Evolutionary conservation across 2,888 invertebrate genomes (phyloP).

Genomic region (Clunio marinus): DNA sequence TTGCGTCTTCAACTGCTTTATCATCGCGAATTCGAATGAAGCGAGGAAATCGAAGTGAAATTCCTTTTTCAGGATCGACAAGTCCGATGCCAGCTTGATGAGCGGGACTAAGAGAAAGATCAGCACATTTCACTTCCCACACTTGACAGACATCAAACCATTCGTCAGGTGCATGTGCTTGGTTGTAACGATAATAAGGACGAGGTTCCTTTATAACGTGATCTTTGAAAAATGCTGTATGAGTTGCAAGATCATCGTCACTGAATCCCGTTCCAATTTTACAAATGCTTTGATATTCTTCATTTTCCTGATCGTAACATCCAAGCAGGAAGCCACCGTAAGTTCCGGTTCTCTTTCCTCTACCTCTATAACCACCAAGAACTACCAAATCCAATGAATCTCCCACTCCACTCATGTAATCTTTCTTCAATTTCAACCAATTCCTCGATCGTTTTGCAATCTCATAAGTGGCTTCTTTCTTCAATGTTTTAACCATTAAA

Average conservation of each 20-base stretch:
- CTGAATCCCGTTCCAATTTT: constrained; percentile 82
- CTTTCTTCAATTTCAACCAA: constrained; percentile 96
- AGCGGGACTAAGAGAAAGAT: constrained; percentile 91
- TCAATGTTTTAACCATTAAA: constrained; percentile 94
- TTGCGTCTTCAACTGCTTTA: constrained; percentile 89
- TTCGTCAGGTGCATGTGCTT: constrained; percentile 70
- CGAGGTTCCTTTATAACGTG: constrained; percentile 71
- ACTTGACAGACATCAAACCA: constrained; percentile 87
- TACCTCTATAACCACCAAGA: constrained; percentile 89
- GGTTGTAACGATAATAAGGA: constrained; percentile 76
- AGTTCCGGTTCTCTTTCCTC: constrained; percentile 86
- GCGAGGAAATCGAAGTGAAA: constrained; percentile 89
- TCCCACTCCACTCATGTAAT: constrained; percentile 93
- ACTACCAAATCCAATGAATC: constrained; percentile 96
- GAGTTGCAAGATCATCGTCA: constrained; percentile 78
- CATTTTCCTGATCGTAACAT: constrained; percentile 83
- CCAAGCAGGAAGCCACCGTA: constrained; percentile 95
- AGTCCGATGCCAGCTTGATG: constrained; percentile 85
- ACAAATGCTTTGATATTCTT: constrained; percentile 89
- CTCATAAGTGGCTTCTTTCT: constrained; percentile 85
- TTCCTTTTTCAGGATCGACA: constrained; percentile 85
- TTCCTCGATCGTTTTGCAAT: constrained; percentile 92
- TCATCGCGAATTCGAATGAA: constrained; percentile 88
- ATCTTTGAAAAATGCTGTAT: constrained; percentile 69
- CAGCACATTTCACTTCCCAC: constrained; percentile 97